Base-by-base conservation (phyloP, 2,113 vertebrate genomes). In the Pholis gunnellus region DNA sequence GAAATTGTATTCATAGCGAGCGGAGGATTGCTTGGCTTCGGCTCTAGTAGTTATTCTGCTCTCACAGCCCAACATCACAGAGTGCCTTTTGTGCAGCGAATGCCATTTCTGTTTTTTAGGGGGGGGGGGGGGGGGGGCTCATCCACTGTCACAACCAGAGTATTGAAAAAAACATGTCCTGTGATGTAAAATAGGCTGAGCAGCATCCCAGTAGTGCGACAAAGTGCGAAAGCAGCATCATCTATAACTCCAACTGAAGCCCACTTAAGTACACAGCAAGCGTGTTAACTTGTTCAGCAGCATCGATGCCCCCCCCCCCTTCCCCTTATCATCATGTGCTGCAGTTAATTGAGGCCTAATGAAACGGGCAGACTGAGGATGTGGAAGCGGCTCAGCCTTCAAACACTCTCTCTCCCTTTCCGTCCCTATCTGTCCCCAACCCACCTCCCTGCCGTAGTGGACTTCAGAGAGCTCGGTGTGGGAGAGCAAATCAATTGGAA, bases 401-500 rank as follows among this genome's bases (percentile, higher is more conserved):
- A 14, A 64, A 65, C 61, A 7, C 44, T 61, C 2, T 64, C 67
- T 67, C 18, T 82, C 59, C 10, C 61, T 72, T 56, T 71, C 36
- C 54, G 4, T 54, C 59, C 59, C 65, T 63, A 52, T 70, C 73
- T 1, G 4, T 75, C 75, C 59, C 4, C 77, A 15, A 36, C 38
- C 38, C 27, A 36, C 65, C 76, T 36, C 9, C 14, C 75, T 72
- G 52, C 68, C 83, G 60, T 10, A 57, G 78, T n/a, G 61, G 78
- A 82, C 78, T 46, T 74, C 20, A 9, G 75, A 57, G 72, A 78
- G 79, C 80, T 83, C 18, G 7, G 50, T 44, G 79, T 70, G 46
- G 64, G 75, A 44, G 81, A 83, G 72, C 46, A 10, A 87, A 67
- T 59, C 80, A 69, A 92, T 90, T 67, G 79, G 83, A 92, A 89